Conservation (phyloP, 2,113 vertebrate genomes). For the Cettia cetti region DNA sequence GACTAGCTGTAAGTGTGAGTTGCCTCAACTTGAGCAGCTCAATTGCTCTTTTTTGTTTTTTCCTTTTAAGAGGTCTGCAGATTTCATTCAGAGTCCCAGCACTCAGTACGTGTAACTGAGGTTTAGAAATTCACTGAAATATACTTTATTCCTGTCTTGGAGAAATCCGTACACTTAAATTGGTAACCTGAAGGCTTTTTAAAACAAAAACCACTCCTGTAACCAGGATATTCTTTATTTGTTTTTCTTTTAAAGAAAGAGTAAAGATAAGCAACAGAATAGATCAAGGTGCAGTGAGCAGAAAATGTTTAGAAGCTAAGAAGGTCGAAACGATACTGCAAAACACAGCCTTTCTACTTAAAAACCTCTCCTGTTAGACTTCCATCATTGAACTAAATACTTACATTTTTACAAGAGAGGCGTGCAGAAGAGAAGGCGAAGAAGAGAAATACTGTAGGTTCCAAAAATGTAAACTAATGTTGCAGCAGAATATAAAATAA, state of each 20-base stretch:
- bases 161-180: neutral
- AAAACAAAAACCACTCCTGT: neutral
- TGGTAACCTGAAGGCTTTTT: neutral
- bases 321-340: neutral
- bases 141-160: neutral
- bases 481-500: conserved; percentile 68
- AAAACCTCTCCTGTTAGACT: conserved; percentile 63
- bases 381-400: conserved; percentile 63
- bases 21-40: neutral
- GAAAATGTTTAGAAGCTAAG: conserved; percentile 39
- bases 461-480: conserved; percentile 72
- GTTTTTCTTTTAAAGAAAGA: conserved; percentile 4
- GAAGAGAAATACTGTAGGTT: conserved; percentile 70
- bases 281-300: conserved; percentile 46
- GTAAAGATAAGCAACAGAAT: conserved; percentile 52
- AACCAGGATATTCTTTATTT: neutral
- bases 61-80: neutral
- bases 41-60: neutral
- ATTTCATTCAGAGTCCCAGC: neutral
- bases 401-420: conserved; percentile 71
- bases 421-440: conserved; percentile 67
- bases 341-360: conserved; percentile 49
- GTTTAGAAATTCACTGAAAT: neutral
- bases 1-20: neutral
- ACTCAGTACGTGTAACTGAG: neutral